These are phyloP conservation scores for Rhea pennata DNA, from an alignment of 2,113 vertebrate species.

Conservation along the genomic window DNA sequence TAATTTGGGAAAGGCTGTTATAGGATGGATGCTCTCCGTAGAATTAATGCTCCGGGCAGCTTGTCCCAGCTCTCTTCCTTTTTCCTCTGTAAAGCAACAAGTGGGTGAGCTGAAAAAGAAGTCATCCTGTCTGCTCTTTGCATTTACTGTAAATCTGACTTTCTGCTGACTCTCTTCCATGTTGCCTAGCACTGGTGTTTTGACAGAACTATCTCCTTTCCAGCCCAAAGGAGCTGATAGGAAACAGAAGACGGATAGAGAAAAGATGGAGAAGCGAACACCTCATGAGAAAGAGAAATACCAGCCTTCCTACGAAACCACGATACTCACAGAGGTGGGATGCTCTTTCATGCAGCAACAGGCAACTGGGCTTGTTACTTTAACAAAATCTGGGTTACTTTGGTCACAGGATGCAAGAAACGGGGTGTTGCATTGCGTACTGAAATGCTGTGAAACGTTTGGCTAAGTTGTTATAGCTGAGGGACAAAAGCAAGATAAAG, in stretches of 20 bases:
- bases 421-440: neutral
- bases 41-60: neutral
- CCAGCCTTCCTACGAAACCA: conserved; percentile 97
- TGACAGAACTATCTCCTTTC: neutral
- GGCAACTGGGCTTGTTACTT: no score
- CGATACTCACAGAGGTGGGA: conserved; percentile 94
- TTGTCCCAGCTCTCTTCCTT: neutral
- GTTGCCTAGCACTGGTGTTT: neutral
- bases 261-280: conserved; percentile 97
- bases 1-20: neutral
- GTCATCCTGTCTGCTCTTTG: neutral
- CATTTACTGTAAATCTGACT: neutral
- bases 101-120: neutral
- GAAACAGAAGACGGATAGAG: conserved; percentile 96
- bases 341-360: neutral
- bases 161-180: neutral
- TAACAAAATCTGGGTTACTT: no score
- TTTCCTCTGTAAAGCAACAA: neutral
- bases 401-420: fast-evolving
- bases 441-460: fast-evolving
- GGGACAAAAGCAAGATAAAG: neutral
- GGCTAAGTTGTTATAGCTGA: neutral
- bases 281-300: conserved; percentile 98
- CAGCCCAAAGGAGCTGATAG: conserved; percentile 98
- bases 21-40: fast-evolving